Percentiles rank a stretch among this genome's conserved stretches.
Evolutionary conservation across 1,140 invertebrate genomes (phyloP).

Genomic region (Habropoda laboriosa): DNA sequence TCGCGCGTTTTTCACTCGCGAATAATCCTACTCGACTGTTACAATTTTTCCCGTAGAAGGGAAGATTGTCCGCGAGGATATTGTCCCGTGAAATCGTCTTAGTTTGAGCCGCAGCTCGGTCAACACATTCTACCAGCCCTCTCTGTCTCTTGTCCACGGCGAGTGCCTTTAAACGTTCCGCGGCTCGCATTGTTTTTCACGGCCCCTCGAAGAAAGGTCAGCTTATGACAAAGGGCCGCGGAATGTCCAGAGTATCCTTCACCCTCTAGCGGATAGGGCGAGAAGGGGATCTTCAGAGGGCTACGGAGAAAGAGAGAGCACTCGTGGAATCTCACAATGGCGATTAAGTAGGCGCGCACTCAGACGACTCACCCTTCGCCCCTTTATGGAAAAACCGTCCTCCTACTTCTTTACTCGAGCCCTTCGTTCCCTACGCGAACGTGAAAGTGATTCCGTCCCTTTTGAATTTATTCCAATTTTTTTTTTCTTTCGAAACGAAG

Average conservation of each 20-base stretch:
- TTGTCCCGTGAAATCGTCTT: constrained; percentile 4
- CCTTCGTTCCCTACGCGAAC: background rate
- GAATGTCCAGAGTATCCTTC: constrained; percentile 30
- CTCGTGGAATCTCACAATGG: constrained; percentile 40
- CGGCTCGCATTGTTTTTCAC: background rate
- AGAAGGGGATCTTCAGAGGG: constrained; percentile 10
- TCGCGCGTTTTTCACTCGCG: too few relatives aligned
- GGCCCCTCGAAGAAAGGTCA: constrained; percentile 25
- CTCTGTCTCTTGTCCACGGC: background rate
- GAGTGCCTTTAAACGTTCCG: background rate
- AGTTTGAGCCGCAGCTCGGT: background rate
- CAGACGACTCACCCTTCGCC: constrained; percentile 27
- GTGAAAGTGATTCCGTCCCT: background rate
- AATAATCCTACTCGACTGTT: background rate
- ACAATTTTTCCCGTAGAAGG: background rate
- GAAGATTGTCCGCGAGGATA: background rate
- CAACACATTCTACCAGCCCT: too few relatives aligned
- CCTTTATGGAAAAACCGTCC: constrained; percentile 31
- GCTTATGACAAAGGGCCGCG: constrained; percentile 17
- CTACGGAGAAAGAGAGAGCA: constrained; percentile 8
- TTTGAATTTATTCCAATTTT: too few relatives aligned
- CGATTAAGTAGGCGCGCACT: constrained; percentile 44
- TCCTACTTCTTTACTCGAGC: background rate
- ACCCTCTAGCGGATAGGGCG: constrained; percentile 4
- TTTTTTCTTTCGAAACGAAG: too few relatives aligned